Base-by-base conservation (phyloP, 2,797 vertebrate genomes). In the Pempheris klunzingeri region DNA sequence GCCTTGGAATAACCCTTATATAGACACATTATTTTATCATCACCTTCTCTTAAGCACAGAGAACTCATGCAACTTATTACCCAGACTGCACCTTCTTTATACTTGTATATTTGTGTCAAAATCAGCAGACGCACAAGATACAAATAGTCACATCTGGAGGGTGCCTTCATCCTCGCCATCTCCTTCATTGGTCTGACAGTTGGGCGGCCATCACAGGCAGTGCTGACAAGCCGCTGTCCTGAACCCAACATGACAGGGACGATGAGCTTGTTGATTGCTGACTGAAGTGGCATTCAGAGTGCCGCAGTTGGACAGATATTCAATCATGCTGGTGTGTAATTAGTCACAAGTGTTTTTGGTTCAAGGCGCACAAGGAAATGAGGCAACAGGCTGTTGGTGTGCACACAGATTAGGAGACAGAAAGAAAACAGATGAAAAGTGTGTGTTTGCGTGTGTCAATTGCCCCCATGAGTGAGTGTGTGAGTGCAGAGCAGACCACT, bases 271-370 rank as follows among this genome's bases (percentile, higher is more conserved):
- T 24, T 78, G 85, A 34, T 32, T 79, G 39, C 57, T 80, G 76
- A 82, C 54, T 83, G 60, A 80, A 82, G 82, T 36, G 78, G 41
- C 26, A 3, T 77, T 67, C 58, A 12, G 52, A 11, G 22, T 20
- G n/a, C 59, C 24, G 59, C 80, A 28, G 57, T 47, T 24, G 46
- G 59, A 67, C 61, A 26, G 47, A 81, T 50, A 22, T 49, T 64
- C 54, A 82, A 32, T 83, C 71, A 69, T 4, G 60, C 72, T 55
- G 75, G 10, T 49, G 2, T 46, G 34, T 50, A 22, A 80, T 78
- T 61, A 64, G 47, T 7, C 12, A 8, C 20, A 14, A 65, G 44
- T 44, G 55, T 39, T 44, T 60, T 70, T 52, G 5, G 1, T 30
- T 54, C 17, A 15, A 34, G 46, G 30, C 18, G 9, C 14, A 43